phyloP scores from a whole-genome alignment of 1,140 invertebrate genomes.

The Lordiphosa mommai region DNA sequence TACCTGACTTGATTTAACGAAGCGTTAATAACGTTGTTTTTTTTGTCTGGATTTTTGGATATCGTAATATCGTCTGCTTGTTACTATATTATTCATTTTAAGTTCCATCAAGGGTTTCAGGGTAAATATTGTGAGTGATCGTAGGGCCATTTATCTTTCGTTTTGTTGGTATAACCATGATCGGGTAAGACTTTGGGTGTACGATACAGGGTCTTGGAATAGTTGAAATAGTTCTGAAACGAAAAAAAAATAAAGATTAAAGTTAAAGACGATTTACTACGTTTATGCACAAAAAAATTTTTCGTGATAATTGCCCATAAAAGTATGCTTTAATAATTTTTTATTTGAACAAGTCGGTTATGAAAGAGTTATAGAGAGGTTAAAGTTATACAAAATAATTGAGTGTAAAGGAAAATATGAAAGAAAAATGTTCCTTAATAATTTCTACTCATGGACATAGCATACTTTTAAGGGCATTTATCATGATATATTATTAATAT shows the following conservation, averaged over 20 bases:
- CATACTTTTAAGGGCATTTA: too few relatives aligned
- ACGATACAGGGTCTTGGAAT: constrained; percentile 52
- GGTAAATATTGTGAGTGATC: constrained; percentile 53
- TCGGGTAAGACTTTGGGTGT: constrained; percentile 52
- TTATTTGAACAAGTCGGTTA: too few relatives aligned
- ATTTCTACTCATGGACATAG: too few relatives aligned
- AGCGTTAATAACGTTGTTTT: not conserved
- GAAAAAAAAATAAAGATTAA: too few relatives aligned
- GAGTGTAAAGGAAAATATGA: not conserved
- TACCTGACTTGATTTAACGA: too few relatives aligned
- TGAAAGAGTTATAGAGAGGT: too few relatives aligned
- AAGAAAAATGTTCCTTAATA: not conserved
- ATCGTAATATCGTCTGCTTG: not conserved
- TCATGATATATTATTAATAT: too few relatives aligned
- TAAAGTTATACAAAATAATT: too few relatives aligned
- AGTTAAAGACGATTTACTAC: too few relatives aligned
- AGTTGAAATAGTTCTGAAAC: constrained; percentile 48
- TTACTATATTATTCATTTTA: not conserved
- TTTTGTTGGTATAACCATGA: constrained; percentile 23
- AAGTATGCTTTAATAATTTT: too few relatives aligned
- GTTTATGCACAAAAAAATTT: too few relatives aligned
- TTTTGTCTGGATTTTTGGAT: constrained; percentile 18
- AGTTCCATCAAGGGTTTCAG: constrained; percentile 10
- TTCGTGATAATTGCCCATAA: too few relatives aligned
- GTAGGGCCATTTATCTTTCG: constrained; percentile 38